Evolutionary conservation across 2,888 invertebrate species (phyloP).

Genomic region (Temnothorax rugatulus): DNA sequence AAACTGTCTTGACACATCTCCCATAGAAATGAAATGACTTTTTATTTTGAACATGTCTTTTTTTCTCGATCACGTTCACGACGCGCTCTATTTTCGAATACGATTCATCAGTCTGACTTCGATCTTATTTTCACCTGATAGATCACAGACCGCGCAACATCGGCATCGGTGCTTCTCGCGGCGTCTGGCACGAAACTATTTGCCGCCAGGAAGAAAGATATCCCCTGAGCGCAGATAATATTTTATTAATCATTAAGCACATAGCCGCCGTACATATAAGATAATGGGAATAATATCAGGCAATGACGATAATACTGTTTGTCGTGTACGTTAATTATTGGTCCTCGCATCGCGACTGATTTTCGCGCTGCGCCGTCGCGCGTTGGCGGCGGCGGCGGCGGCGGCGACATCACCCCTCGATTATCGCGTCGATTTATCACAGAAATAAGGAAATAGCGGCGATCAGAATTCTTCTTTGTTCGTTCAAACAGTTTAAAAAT

Average conservation of each 20-base stretch:
- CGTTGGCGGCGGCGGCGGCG: slow-evolving; percentile 6
- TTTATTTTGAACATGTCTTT: background rate
- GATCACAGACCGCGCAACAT: background rate
- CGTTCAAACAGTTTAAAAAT: background rate
- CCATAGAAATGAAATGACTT: background rate
- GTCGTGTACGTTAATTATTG: slow-evolving; percentile 79
- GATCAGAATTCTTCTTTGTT: background rate
- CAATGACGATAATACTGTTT: slow-evolving; percentile 82
- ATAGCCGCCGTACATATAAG: slow-evolving; percentile 81
- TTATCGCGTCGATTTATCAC: slow-evolving; percentile 1
- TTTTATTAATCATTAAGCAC: slow-evolving; percentile 84
- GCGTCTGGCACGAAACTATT: slow-evolving; percentile 81
- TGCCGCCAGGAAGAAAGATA: slow-evolving; percentile 79
- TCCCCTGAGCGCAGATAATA: slow-evolving; percentile 79
- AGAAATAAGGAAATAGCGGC: background rate
- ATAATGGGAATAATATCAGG: slow-evolving; percentile 83
- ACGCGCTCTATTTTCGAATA: background rate
- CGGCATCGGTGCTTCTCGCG: slow-evolving; percentile 59
- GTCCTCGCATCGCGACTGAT: slow-evolving; percentile 58
- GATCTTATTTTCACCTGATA: background rate
- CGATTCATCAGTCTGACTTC: background rate
- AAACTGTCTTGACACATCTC: background rate
- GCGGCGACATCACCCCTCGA: slow-evolving; percentile 2
- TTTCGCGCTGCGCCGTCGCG: slow-evolving; percentile 36
- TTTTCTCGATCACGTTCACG: background rate